phyloP scores from a whole-genome alignment of 2,797 vertebrate genomes.

The Eulemur albifrons region DNA sequence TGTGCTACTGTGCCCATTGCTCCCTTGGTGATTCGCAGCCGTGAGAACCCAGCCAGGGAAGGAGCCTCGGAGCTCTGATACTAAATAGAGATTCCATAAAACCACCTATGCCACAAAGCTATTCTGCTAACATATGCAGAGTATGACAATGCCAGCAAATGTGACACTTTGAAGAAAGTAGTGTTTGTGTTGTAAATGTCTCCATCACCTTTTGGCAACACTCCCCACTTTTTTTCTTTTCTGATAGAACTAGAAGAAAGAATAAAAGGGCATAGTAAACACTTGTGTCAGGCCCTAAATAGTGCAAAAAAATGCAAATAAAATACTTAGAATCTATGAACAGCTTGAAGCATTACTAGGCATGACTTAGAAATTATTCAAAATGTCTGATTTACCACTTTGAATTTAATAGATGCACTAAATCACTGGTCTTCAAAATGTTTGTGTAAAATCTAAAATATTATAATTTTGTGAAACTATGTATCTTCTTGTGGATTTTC shows the following conservation, averaged over 20 bases:
- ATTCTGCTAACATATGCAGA: too few relatives aligned
- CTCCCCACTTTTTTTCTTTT: background rate
- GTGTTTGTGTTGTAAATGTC: background rate
- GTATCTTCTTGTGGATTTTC: background rate
- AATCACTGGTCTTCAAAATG: background rate
- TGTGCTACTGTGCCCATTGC: background rate
- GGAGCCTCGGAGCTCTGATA: background rate
- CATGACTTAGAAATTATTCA: slow-evolving; percentile 9
- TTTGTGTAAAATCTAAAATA: background rate
- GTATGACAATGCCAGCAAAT: too few relatives aligned
- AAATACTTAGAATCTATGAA: background rate
- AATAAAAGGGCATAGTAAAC: background rate
- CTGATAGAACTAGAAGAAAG: background rate
- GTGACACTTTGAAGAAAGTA: background rate
- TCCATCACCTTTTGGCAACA: background rate
- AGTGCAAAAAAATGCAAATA: background rate
- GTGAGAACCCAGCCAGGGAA: background rate
- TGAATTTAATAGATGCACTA: background rate
- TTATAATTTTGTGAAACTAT: background rate
- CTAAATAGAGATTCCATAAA: background rate
- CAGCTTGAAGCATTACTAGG: background rate
- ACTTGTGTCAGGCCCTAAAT: background rate
- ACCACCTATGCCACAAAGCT: background rate
- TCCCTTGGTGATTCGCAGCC: background rate
- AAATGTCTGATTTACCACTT: background rate